A percentile compares a stretch with the other conserved stretches of the same genome.
Evolutionary conservation across 2,797 vertebrate genomes (phyloP).

Genomic region (Harpagifer antarcticus): DNA sequence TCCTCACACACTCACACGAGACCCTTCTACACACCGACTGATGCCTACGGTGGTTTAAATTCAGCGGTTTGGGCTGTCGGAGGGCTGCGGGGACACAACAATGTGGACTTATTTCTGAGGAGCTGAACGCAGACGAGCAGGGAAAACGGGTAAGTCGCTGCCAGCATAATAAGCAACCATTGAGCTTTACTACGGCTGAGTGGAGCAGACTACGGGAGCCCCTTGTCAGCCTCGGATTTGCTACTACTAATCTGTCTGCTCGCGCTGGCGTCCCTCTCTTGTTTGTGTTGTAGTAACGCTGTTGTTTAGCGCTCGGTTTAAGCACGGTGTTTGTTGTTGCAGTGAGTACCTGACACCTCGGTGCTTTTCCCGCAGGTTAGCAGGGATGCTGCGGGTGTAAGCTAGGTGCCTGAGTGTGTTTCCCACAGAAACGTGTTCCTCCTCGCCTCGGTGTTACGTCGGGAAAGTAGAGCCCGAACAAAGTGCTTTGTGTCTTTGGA

Average conservation of each 20-base stretch:
- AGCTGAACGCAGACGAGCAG: conserved; percentile 57
- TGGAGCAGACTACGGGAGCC: conserved; percentile 25
- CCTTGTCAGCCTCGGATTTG: conserved; percentile 32
- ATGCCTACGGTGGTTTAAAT: conserved; percentile 17
- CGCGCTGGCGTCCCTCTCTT: conserved; percentile 3
- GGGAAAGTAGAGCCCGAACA: background rate
- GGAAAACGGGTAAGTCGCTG: conserved; percentile 56
- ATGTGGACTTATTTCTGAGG: conserved; percentile 66
- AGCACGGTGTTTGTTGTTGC: no score
- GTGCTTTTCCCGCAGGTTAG: background rate
- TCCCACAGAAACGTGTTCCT: conserved; percentile 3
- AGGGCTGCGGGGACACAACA: conserved; percentile 32
- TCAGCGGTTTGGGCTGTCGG: conserved; percentile 33
- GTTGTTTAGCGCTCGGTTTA: no score
- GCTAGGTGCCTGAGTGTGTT: conserved; percentile 12
- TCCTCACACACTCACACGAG: conserved; percentile 47
- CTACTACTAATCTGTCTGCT: conserved; percentile 36
- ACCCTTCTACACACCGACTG: conserved; percentile 30
- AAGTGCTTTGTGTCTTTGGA: background rate
- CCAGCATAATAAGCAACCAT: conserved; percentile 13
- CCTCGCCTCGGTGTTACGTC: background rate
- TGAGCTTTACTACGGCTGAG: conserved; percentile 25
- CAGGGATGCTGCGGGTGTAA: background rate
- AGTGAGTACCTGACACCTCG: background rate
- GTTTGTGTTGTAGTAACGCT: conserved; percentile 23